These are phyloP conservation scores for Diachrysia chrysitis DNA, from an alignment of 2,888 invertebrate genomes.

Conservation along the genomic window DNA sequence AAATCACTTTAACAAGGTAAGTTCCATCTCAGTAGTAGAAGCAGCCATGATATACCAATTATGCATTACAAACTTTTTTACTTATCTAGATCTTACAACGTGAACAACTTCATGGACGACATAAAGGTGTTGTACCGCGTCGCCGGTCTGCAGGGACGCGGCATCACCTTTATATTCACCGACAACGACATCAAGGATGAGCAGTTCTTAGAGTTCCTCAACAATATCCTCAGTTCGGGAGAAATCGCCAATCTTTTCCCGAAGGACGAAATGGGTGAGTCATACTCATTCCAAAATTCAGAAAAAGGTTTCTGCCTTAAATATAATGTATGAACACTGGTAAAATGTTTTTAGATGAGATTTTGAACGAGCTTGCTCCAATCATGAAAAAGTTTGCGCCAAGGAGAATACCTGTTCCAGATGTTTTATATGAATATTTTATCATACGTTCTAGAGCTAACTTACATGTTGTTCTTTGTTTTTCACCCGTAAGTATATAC, in stretches of 20 bases:
- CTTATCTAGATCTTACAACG: slow-evolving; percentile 91
- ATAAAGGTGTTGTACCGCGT: slow-evolving; percentile 94
- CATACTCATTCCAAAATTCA: neutral
- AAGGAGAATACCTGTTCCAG: slow-evolving; percentile 93
- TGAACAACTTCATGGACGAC: slow-evolving; percentile 95
- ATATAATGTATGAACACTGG: neutral
- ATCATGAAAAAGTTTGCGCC: slow-evolving; percentile 95
- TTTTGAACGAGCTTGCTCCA: slow-evolving; percentile 92
- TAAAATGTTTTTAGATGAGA: slow-evolving; percentile 90
- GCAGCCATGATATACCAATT: too few species aligned
- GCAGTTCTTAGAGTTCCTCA: slow-evolving; percentile 95
- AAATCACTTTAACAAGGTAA: slow-evolving; percentile 95
- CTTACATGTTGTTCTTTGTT: slow-evolving; percentile 95
- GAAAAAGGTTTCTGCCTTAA: neutral
- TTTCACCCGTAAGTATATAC: slow-evolving; percentile 92
- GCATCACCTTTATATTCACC: slow-evolving; percentile 96
- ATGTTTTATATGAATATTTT: slow-evolving; percentile 96
- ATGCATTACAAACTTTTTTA: too few species aligned
- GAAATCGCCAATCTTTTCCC: slow-evolving; percentile 96
- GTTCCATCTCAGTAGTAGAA: neutral
- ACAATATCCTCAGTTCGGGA: slow-evolving; percentile 96
- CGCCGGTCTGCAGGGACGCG: slow-evolving; percentile 93
- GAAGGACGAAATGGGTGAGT: slow-evolving; percentile 93
- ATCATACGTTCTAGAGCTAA: slow-evolving; percentile 94
- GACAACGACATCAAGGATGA: slow-evolving; percentile 98